Evolutionary conservation across 2,888 invertebrate genomes (phyloP), one percentile per base, ranked within the genome.

Genomic region (Phasia obesa): DNA sequence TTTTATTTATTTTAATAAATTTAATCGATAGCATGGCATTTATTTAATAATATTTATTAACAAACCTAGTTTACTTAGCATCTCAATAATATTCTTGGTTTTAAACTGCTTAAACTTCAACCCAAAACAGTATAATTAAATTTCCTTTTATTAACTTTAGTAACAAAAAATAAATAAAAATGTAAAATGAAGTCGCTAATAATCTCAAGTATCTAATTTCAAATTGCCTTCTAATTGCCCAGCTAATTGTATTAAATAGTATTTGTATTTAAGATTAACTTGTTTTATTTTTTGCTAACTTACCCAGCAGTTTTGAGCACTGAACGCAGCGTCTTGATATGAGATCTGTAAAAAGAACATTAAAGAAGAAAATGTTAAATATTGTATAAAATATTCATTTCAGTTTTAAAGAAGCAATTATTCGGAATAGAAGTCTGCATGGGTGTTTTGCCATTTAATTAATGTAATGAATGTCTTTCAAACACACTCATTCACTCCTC

Each of bases 181-280:
- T 6, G 17, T n/a, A 1, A 17, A 7, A 17, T 47, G 6, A 1
- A 6, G 17, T 19, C 1, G 44, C 23, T 23, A 13, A 23, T 51
- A n/a, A 13, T 13, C 2, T 23, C 13, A 4, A 57, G 21, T 59
- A 23, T 38, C 59, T 59, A 59, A 38, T 59, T 38, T 17, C 38
- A 38, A 38, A 38, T 59, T 21, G 23, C 15, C 19, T 59, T 9
- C 15, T 59, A 38, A 59, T 59, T 38, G 21, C 21, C 15, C 38
- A 23, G 25, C 59, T 38, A 23, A 38, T 59, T 59, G 23, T 6
- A n/a, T 21, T 59, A 59, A 59, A 38, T 38, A 59, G 35, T n/a
- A 25, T 59, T 13, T 21, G 13, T 38, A 3, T n/a, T n/a, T 59
- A 21, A 5, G n/a, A n/a, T n/a, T 15, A 59, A 38, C 3, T 13